phyloP scores from a whole-genome alignment of 2,888 invertebrate species.

The Andrena minutula region DNA sequence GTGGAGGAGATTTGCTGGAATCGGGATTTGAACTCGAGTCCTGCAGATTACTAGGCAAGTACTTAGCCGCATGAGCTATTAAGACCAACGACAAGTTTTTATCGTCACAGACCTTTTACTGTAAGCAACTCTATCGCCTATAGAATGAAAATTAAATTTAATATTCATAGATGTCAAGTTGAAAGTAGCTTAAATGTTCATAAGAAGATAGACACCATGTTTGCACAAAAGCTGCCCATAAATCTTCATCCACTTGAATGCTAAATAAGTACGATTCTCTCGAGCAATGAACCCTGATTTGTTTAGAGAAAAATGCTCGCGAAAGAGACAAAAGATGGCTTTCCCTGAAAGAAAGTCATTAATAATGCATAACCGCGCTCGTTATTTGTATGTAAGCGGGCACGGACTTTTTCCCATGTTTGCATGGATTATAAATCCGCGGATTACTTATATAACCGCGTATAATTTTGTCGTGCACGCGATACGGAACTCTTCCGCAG shows the following conservation, averaged over 20 bases:
- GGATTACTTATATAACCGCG: conserved; percentile 43
- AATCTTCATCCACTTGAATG: neutral
- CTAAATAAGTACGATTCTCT: neutral
- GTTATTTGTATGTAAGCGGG: conserved; percentile 21
- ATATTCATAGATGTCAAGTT: too few relatives aligned
- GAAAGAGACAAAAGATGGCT: conserved; percentile 29
- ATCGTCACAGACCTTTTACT: too few relatives aligned
- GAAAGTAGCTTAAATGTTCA: too few relatives aligned
- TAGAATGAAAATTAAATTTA: too few relatives aligned
- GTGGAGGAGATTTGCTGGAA: too few relatives aligned
- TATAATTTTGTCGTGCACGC: neutral
- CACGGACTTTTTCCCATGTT: conserved; percentile 33
- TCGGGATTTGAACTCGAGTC: too few relatives aligned
- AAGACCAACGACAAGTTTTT: too few relatives aligned
- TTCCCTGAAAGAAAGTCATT: conserved; percentile 32
- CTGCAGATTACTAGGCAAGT: too few relatives aligned
- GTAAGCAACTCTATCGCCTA: too few relatives aligned
- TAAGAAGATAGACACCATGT: too few relatives aligned
- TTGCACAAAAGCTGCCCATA: too few relatives aligned
- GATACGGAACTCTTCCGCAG: conserved; percentile 3
- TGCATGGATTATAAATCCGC: conserved; percentile 37
- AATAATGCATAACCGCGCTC: conserved; percentile 48
- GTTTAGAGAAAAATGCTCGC: neutral
- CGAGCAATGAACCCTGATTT: neutral
- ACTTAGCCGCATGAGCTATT: too few relatives aligned